A percentile compares a stretch with the other conserved stretches of the same genome.
phyloP scores from a whole-genome alignment of 2,797 vertebrate species.

The Champsocephalus gunnari region DNA sequence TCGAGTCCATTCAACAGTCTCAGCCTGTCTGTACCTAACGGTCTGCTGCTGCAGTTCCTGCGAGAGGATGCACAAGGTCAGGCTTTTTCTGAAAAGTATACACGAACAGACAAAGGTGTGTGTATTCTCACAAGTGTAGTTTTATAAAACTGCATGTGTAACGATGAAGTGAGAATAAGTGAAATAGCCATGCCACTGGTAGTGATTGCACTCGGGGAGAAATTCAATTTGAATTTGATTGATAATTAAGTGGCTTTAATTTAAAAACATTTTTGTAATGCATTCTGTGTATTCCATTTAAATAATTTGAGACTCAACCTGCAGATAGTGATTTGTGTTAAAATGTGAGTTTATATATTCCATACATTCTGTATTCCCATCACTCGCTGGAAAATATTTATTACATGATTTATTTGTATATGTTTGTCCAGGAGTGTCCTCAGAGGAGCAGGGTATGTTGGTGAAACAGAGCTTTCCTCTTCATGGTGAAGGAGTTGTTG shows the following conservation, averaged over 20 bases:
- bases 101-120: not conserved
- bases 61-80: slow-evolving; percentile 81
- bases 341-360: not conserved
- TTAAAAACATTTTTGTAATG: too few relatives aligned
- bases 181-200: not conserved
- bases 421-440: slow-evolving; percentile 42
- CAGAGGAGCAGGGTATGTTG: slow-evolving; percentile 74
- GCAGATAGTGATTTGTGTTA: not conserved
- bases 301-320: not conserved
- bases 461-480: slow-evolving; percentile 89
- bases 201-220: too few relatives aligned
- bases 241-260: too few relatives aligned
- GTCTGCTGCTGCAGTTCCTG: slow-evolving; percentile 87
- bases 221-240: too few relatives aligned
- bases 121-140: not conserved
- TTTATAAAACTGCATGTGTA: slow-evolving; percentile 7
- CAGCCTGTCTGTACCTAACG: slow-evolving; percentile 88
- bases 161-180: not conserved
- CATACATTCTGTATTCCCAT: not conserved
- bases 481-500: slow-evolving; percentile 33
- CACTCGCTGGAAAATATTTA: not conserved
- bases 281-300: too few relatives aligned
- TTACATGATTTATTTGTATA: not conserved
- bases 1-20: slow-evolving; percentile 80
- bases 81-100: slow-evolving; percentile 28